phyloP scores from a whole-genome alignment of 2,113 vertebrate genomes.

The Oncorhynchus nerka region DNA sequence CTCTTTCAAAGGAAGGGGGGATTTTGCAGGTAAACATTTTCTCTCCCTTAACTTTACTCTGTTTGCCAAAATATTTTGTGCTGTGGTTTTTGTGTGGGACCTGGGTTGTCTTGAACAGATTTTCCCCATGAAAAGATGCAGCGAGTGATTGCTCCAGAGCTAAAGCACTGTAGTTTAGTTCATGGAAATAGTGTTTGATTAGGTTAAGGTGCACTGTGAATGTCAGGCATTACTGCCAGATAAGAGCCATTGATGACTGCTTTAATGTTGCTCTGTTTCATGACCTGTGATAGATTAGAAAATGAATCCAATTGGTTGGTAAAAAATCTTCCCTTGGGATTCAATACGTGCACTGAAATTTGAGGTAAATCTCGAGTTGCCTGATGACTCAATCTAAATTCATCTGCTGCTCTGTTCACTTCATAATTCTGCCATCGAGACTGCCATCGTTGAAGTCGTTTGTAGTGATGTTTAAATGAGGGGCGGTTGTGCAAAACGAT shows the following conservation, averaged over 20 bases:
- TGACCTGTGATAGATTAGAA: neutral
- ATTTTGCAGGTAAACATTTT: neutral
- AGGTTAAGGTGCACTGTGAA: neutral
- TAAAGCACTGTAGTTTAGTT: neutral
- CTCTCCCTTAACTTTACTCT: neutral
- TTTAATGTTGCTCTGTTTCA: neutral
- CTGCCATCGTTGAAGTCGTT: no score
- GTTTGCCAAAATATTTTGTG: neutral
- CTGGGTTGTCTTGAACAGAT: neutral
- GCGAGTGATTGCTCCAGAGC: neutral
- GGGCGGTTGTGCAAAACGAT: no score
- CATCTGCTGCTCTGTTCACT: no score
- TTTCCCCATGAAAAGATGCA: neutral
- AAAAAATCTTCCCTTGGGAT: neutral
- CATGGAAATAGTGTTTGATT: neutral
- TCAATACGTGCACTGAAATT: neutral
- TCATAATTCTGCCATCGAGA: no score
- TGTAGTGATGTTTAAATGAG: no score
- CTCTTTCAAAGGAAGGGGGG: neutral
- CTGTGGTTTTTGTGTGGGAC: no score
- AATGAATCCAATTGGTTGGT: neutral
- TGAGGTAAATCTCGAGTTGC: neutral
- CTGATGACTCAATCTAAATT: no score
- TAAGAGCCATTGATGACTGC: neutral
- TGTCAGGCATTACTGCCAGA: neutral